Conservation (phyloP, 2,888 invertebrate genomes). For the Congeria kusceri region DNA sequence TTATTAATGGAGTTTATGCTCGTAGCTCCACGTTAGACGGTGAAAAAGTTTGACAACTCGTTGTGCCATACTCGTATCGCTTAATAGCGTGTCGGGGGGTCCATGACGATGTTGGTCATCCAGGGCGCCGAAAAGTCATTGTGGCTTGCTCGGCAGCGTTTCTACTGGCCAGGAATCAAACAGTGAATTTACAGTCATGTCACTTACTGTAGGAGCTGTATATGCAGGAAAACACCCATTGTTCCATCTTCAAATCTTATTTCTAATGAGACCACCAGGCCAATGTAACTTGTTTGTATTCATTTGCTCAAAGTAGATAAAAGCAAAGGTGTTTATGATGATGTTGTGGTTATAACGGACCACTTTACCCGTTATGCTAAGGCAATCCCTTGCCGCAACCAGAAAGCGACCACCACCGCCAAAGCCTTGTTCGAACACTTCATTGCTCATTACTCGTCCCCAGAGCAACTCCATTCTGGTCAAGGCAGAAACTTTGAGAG, state of each 20-base stretch:
- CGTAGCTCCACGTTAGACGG: slow-evolving; percentile 8
- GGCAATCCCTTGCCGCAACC: background rate
- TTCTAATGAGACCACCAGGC: slow-evolving; percentile 26
- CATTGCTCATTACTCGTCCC: slow-evolving; percentile 36
- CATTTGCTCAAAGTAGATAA: slow-evolving; percentile 23
- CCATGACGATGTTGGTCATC: slow-evolving; percentile 20
- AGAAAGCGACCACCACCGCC: slow-evolving; percentile 30
- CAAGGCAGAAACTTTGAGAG: slow-evolving; percentile 49
- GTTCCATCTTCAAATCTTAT: slow-evolving; percentile 16
- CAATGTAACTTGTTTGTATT: slow-evolving; percentile 40
- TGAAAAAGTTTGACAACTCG: slow-evolving; percentile 7
- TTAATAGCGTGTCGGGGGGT: slow-evolving; percentile 16
- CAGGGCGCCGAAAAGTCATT: slow-evolving; percentile 34
- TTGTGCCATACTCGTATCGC: background rate
- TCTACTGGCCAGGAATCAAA: slow-evolving; percentile 42
- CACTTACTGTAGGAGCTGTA: slow-evolving; percentile 11
- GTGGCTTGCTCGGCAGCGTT: slow-evolving; percentile 26
- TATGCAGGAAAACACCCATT: slow-evolving; percentile 14
- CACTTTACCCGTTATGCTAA: slow-evolving; percentile 39
- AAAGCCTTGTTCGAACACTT: slow-evolving; percentile 34
- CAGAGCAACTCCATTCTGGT: slow-evolving; percentile 34
- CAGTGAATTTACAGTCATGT: slow-evolving; percentile 3
- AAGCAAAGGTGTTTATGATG: slow-evolving; percentile 22
- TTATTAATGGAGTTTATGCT: slow-evolving; percentile 10
- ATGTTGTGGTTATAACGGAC: slow-evolving; percentile 31